A percentile compares a stretch with the other conserved stretches of the same genome.
phyloP scores from a whole-genome alignment of 1,140 invertebrate genomes.

The Hycleus phaleratus region DNA sequence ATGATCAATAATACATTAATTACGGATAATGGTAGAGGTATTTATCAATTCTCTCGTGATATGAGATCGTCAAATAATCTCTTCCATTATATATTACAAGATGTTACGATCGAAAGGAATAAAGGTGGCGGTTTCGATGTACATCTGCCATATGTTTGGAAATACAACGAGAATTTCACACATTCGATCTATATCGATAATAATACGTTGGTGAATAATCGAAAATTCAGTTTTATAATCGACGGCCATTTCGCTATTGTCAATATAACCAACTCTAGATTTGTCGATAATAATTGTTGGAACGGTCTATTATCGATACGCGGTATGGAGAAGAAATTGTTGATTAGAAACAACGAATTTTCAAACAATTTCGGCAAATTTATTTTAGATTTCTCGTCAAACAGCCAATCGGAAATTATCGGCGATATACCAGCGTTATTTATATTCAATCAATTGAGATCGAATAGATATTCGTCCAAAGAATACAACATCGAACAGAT shows the following conservation, averaged over 20 bases:
- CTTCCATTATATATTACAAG: conserved; percentile 87
- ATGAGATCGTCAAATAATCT: conserved; percentile 87
- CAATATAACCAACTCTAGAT: conserved; percentile 78
- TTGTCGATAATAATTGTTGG: conserved; percentile 78
- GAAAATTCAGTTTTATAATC: conserved; percentile 75
- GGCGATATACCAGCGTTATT: conserved; percentile 76
- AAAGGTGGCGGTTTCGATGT: conserved; percentile 75
- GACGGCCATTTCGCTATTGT: conserved; percentile 85
- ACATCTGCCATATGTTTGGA: conserved; percentile 85
- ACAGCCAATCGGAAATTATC: conserved; percentile 90
- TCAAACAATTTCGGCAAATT: conserved; percentile 74
- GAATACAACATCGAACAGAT: conserved; percentile 24
- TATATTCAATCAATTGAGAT: conserved; percentile 66
- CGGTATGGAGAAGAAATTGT: conserved; percentile 96
- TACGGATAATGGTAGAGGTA: conserved; percentile 74
- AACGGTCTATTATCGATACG: conserved; percentile 73
- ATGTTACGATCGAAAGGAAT: conserved; percentile 82
- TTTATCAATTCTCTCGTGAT: conserved; percentile 83
- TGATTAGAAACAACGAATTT: conserved; percentile 72
- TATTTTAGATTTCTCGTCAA: conserved; percentile 81
- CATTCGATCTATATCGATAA: conserved; percentile 82
- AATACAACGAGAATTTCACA: conserved; percentile 90
- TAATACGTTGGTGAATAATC: conserved; percentile 78
- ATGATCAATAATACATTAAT: conserved; percentile 80
- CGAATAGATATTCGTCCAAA: conserved; percentile 51